Base-by-base conservation (phyloP, 2,113 vertebrate species). In the Sisor rabdophorus region DNA sequence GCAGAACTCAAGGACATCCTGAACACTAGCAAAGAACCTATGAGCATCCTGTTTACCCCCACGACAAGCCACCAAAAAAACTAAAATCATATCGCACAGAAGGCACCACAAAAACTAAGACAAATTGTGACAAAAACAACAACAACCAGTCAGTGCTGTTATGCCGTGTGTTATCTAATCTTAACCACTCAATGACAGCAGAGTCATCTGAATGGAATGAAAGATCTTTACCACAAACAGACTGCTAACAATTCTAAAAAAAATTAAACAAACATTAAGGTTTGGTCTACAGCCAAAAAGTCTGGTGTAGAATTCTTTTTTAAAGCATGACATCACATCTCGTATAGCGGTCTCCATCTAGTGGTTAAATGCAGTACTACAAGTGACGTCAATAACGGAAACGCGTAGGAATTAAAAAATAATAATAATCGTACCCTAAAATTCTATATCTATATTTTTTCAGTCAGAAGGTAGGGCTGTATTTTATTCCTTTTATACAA, bases 11-110 rank as follows among this genome's bases (percentile, higher is more conserved):
- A 70, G 6, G 44, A 71, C 56, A 63, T 77, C 76, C 67, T 71
- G 55, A 61, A 13, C 3, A 22, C 22, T 20, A 22, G 69, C 50
- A 68, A 56, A 16, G 54, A 54, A 65, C 56, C 5, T 12, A 1
- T 76, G 44, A 32, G 79, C 80, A 82, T 81, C 83, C 69, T 79
- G 69, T 80, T 82, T 65, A 83, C 55, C 54, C 36, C 50, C 15
- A 52, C 47, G 32, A 76, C 54, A 77, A 60, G 64, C 59, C 50
- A 17, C 64, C 32, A 36, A 36, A 44, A 22, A 68, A 63, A n/a
- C 20, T 74, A 48, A 74, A 48, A 59, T 56, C 59, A 59, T 8
- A 59, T 79, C 47, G 60, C 30, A 68, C 69, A 76, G 58, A 26
- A 30, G 56, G 40, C 28, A 77, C 16, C 32, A 72, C 30, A 59